phyloP scores from a whole-genome alignment of 1,140 invertebrate species.

The Drosophila guanche region DNA sequence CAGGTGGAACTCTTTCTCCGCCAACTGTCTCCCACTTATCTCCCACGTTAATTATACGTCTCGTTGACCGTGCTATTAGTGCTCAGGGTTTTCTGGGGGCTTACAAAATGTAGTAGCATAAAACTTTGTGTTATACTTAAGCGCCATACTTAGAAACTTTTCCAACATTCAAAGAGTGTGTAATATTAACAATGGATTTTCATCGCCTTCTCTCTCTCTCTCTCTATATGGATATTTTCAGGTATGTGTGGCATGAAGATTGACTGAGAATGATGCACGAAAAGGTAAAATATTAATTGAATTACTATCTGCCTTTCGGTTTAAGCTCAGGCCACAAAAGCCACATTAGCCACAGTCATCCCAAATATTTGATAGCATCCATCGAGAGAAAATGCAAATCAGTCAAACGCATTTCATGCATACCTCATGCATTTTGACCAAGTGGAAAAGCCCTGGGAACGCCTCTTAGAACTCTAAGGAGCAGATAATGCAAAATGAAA shows the following conservation, averaged over 20 bases:
- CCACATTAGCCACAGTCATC: slow-evolving; percentile 38
- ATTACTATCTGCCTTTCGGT: slow-evolving; percentile 24
- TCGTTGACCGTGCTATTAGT: slow-evolving; percentile 77
- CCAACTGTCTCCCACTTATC: slow-evolving; percentile 6
- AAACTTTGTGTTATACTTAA: slow-evolving; percentile 72
- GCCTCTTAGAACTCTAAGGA: slow-evolving; percentile 17
- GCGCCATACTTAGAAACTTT: slow-evolving; percentile 7
- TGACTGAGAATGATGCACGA: slow-evolving; percentile 17
- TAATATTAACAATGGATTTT: slow-evolving; percentile 24
- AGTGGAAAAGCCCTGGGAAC: slow-evolving; percentile 8
- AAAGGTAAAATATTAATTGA: slow-evolving; percentile 50
- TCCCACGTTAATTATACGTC: slow-evolving; percentile 72
- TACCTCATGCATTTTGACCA: slow-evolving; percentile 37
- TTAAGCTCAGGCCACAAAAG: slow-evolving; percentile 30
- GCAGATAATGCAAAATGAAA: slow-evolving; percentile 27
- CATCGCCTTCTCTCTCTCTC: not conserved
- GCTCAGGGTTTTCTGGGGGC: slow-evolving; percentile 39
- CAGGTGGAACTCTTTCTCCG: slow-evolving; percentile 42
- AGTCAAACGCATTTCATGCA: slow-evolving; percentile 74
- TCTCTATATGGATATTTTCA: slow-evolving; percentile 28
- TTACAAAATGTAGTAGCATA: slow-evolving; percentile 57
- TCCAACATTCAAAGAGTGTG: not conserved
- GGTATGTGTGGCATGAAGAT: slow-evolving; percentile 44
- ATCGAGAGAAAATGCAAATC: slow-evolving; percentile 65
- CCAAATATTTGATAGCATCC: slow-evolving; percentile 34